These are phyloP conservation scores for Smithornis capensis DNA, from an alignment of 2,113 vertebrate genomes.

Conservation along the genomic window DNA sequence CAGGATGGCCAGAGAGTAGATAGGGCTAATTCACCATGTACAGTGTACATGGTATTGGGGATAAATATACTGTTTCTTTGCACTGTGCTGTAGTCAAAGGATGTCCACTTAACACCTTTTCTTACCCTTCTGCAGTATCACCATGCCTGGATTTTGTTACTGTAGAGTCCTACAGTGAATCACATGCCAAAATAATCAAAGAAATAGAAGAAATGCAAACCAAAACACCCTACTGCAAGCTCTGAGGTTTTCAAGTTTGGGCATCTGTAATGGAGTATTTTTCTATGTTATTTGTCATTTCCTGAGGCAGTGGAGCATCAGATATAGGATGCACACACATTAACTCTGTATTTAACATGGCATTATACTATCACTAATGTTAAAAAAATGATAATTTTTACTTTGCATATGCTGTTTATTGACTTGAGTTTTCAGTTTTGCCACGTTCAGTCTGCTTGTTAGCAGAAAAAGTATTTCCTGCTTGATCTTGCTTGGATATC, in stretches of 20 bases:
- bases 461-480: neutral
- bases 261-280: neutral
- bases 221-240: neutral
- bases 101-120: neutral
- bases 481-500: accelerated
- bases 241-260: neutral
- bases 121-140: neutral
- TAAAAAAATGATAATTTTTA: neutral
- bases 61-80: neutral
- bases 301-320: neutral
- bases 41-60: neutral
- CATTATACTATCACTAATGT: neutral
- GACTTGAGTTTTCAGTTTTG: neutral
- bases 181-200: neutral
- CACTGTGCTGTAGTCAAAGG: neutral
- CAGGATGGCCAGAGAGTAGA: neutral
- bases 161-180: neutral
- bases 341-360: neutral
- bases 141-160: neutral
- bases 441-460: neutral
- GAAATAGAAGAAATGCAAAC: neutral
- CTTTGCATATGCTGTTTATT: neutral
- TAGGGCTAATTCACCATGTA: neutral
- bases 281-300: neutral
- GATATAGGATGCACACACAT: neutral